Evolutionary conservation across 1,140 invertebrate genomes (phyloP).

Genomic region (Brachionus angularis): DNA sequence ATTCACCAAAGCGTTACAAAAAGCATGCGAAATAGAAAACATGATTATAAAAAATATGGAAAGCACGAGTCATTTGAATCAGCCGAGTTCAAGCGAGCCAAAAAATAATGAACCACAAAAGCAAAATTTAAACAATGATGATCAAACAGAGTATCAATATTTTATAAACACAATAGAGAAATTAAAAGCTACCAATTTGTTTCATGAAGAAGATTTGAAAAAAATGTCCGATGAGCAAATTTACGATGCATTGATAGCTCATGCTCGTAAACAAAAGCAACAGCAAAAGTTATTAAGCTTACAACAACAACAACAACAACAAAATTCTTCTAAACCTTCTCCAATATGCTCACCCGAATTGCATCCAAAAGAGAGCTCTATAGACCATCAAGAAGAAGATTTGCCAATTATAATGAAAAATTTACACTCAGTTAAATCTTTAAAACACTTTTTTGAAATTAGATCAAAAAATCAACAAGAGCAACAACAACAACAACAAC

Average conservation of each 20-base stretch:
- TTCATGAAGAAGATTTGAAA: constrained; percentile 1
- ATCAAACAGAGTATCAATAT: not conserved
- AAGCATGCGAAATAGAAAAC: constrained; percentile 37
- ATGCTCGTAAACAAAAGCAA: not conserved
- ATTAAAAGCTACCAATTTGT: not conserved
- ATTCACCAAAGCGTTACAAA: constrained; percentile 32
- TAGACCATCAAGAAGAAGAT: not conserved
- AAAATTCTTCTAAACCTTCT: not conserved
- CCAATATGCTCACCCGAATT: no score
- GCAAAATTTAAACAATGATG: not conserved
- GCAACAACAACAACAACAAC: no score
- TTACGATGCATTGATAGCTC: not conserved
- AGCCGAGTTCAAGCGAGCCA: not conserved
- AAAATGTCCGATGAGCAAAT: constrained; percentile 31
- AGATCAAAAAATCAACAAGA: not conserved
- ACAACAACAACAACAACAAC: not conserved
- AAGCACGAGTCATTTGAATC: not conserved
- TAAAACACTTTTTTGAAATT: constrained; percentile 41
- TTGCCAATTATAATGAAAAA: constrained; percentile 10
- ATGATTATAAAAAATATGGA: constrained; percentile 15
- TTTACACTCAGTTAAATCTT: constrained; percentile 42
- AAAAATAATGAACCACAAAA: not conserved
- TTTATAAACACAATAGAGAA: not conserved
- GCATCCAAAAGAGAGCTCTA: not conserved
- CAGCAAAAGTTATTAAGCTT: not conserved